Conservation (phyloP, 2,797 vertebrate genomes). For the Amniataba percoides region DNA sequence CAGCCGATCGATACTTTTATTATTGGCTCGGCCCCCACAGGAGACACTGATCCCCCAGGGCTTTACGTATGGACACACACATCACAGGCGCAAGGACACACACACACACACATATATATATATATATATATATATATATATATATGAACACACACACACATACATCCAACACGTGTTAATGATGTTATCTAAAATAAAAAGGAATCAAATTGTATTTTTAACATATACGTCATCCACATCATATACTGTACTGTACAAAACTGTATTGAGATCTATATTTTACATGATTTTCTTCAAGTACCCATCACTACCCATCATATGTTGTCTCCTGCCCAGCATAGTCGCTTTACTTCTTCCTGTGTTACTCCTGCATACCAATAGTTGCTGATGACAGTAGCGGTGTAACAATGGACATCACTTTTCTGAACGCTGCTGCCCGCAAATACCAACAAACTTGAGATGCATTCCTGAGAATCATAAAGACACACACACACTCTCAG, state of each 20-base stretch:
- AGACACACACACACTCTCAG: background rate
- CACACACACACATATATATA: no score
- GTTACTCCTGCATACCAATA: no score
- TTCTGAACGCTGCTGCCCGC: background rate
- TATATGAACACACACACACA: constrained; percentile 17
- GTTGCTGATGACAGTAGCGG: background rate
- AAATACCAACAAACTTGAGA: background rate
- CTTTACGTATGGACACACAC: constrained; percentile 40
- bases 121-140: no score
- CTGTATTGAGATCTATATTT: background rate
- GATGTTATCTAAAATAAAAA: background rate
- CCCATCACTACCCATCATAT: background rate
- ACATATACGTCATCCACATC: background rate
- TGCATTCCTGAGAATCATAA: constrained; percentile 4
- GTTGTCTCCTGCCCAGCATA: background rate
- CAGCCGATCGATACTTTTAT: constrained; percentile 74
- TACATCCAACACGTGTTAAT: background rate
- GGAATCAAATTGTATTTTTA: background rate
- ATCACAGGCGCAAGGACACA: constrained; percentile 17
- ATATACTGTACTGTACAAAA: background rate
- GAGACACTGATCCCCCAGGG: constrained; percentile 48
- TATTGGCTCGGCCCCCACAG: constrained; percentile 61
- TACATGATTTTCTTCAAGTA: background rate
- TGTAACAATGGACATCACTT: background rate
- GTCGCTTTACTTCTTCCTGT: background rate